Evolutionary conservation across 1,140 invertebrate genomes (phyloP).

Genomic region (Hermatobates lingyangjiaoensis): DNA sequence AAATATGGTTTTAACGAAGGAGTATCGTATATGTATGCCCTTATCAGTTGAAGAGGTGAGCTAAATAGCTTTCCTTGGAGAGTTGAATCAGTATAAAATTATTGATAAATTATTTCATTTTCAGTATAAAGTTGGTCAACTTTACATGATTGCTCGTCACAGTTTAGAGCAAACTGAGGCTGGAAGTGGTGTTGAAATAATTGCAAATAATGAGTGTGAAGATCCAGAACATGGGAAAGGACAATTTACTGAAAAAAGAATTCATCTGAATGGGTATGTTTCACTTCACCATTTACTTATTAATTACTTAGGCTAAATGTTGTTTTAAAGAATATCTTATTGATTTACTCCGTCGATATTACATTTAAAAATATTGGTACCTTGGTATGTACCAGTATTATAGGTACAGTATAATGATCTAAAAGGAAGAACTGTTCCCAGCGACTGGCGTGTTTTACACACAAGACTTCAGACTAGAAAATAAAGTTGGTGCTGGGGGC

Average conservation of each 20-base stretch:
- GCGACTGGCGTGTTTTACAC: too few species aligned
- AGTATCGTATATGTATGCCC: conserved; percentile 84
- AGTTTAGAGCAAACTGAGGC: conserved; percentile 75
- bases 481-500: too few species aligned
- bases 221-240: conserved; percentile 64
- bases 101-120: conserved; percentile 18
- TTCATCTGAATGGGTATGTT: conserved; percentile 10
- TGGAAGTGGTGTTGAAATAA: conserved; percentile 81
- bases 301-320: too few species aligned
- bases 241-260: conserved; percentile 70
- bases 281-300: too few species aligned
- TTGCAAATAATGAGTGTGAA: conserved; percentile 60
- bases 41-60: conserved; percentile 73
- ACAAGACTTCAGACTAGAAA: too few species aligned
- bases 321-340: too few species aligned
- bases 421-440: too few species aligned
- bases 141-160: conserved; percentile 88
- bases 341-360: too few species aligned
- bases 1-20: conserved; percentile 71
- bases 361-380: too few species aligned
- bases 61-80: neutral
- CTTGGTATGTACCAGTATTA: too few species aligned
- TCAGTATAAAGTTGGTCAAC: conserved; percentile 76
- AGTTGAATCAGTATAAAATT: neutral
- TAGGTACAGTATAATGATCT: too few species aligned